phyloP scores from a whole-genome alignment of 2,797 vertebrate species.

The Epinephelus awoara region DNA sequence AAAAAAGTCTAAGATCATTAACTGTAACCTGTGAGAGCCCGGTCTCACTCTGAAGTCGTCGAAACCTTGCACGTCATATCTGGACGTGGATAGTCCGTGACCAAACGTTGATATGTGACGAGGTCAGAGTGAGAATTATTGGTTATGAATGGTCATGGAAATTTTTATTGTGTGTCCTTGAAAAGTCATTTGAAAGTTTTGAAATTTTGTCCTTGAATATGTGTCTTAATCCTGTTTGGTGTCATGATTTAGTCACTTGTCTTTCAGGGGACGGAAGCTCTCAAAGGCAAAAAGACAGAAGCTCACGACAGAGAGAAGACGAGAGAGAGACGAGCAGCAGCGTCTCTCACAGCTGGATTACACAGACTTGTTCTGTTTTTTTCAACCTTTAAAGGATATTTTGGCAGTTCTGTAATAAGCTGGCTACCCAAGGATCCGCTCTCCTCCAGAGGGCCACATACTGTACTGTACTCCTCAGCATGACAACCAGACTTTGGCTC shows the following conservation, averaged over 20 bases:
- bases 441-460: conserved; percentile 67
- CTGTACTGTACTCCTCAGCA: conserved; percentile 68
- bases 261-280: conserved; percentile 69
- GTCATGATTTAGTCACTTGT: background rate
- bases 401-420: conserved; percentile 59
- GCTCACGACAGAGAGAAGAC: conserved; percentile 55
- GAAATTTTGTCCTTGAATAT: too few species aligned
- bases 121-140: too few species aligned
- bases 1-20: too few species aligned
- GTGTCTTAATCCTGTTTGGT: too few species aligned
- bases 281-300: conserved; percentile 57
- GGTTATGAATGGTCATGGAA: too few species aligned
- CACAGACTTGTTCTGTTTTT: conserved; percentile 67
- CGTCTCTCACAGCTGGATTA: conserved; percentile 69
- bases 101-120: too few species aligned
- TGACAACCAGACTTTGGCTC: conserved; percentile 68
- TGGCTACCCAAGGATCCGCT: conserved; percentile 64
- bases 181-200: too few species aligned
- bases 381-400: conserved; percentile 68
- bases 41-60: too few species aligned
- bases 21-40: too few species aligned
- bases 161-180: too few species aligned
- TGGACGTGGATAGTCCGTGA: too few species aligned
- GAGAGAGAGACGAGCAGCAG: conserved; percentile 52
- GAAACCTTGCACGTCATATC: too few species aligned